phyloP scores from a whole-genome alignment of 2,113 vertebrate genomes.

The Ceyx cyanopectus region DNA sequence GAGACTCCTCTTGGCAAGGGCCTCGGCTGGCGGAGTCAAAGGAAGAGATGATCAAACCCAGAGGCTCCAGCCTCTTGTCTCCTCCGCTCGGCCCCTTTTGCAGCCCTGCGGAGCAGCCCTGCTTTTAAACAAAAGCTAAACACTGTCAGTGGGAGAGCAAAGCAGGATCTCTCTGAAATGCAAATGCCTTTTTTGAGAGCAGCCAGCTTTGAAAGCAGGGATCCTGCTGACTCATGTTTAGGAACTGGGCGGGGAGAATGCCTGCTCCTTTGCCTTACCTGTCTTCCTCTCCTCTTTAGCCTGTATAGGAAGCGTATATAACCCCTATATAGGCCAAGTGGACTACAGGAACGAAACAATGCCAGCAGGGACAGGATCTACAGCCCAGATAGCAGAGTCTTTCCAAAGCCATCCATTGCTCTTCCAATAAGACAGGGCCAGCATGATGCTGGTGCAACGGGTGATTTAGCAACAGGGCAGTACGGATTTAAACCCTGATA shows the following conservation, averaged over 20 bases:
- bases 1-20: background rate
- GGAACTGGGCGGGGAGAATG: background rate
- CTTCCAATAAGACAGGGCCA: background rate
- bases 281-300: background rate
- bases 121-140: constrained; percentile 50
- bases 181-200: constrained; percentile 32
- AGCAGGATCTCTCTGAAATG: constrained; percentile 61
- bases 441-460: accelerated
- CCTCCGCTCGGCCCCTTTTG: background rate
- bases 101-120: background rate
- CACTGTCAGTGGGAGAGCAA: background rate
- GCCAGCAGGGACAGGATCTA: accelerated
- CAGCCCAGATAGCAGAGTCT: background rate
- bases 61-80: constrained; percentile 32
- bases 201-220: background rate
- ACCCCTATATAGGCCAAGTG: accelerated
- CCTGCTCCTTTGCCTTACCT: background rate
- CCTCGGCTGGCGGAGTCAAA: background rate
- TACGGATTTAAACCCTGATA: background rate
- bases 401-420: background rate
- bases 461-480: background rate
- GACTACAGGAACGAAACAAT: accelerated
- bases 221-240: constrained; percentile 37
- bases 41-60: constrained; percentile 14
- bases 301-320: accelerated